A percentile compares a stretch with the other conserved stretches of the same genome.
Conservation (phyloP, 1,140 invertebrate genomes). For the Metaphire vulgaris region DNA sequence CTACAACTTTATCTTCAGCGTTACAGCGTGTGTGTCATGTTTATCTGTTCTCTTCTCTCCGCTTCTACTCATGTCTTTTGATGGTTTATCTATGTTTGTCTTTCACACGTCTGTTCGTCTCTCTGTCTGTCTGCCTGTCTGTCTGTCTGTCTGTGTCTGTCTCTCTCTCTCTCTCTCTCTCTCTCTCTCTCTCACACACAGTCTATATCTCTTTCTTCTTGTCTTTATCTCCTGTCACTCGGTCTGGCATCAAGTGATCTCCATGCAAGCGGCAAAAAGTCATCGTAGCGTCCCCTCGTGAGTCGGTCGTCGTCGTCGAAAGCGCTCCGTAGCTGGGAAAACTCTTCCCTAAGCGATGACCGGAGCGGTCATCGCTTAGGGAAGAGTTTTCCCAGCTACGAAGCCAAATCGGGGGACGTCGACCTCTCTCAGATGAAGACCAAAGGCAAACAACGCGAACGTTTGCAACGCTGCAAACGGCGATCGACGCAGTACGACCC, state of each 20-base stretch:
- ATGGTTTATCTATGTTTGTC: background rate
- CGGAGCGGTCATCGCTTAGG: too few relatives aligned
- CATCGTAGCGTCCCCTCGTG: background rate
- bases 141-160: background rate
- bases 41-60: background rate
- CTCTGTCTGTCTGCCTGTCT: background rate
- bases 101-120: background rate
- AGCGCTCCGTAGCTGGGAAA: too few relatives aligned
- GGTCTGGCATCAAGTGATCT: background rate
- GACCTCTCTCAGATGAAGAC: background rate
- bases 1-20: background rate
- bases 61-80: background rate
- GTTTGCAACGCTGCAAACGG: too few relatives aligned
- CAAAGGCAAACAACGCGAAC: too few relatives aligned
- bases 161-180: background rate
- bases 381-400: too few relatives aligned
- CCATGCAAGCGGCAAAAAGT: background rate
- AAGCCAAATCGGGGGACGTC: background rate
- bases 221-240: background rate
- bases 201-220: background rate
- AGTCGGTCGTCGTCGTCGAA: background rate
- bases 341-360: too few relatives aligned
- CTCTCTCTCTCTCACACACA: background rate
- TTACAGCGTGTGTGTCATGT: background rate
- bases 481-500: too few relatives aligned